Evolutionary conservation across 2,113 vertebrate species (phyloP).

Genomic region (Morone chrysops): DNA sequence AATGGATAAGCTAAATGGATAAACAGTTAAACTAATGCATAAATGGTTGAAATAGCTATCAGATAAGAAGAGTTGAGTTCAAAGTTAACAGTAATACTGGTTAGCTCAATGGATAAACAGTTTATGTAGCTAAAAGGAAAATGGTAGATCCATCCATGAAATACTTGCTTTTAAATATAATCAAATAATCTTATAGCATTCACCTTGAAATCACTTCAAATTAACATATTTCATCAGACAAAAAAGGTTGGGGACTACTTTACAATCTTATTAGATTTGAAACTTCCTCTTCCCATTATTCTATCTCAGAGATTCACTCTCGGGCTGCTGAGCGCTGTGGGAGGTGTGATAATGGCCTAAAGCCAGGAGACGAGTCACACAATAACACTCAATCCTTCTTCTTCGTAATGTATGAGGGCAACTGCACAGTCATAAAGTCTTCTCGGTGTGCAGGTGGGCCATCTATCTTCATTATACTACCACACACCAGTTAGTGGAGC

Average conservation of each 20-base stretch:
- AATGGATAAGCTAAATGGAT: no score
- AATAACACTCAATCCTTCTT: slow-evolving; percentile 21
- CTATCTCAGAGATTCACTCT: slow-evolving; percentile 13
- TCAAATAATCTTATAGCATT: background rate
- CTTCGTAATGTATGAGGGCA: slow-evolving; percentile 48
- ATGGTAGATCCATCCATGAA: no score
- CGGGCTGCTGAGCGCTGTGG: slow-evolving; percentile 16
- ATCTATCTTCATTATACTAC: slow-evolving; percentile 62
- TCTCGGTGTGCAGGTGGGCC: slow-evolving; percentile 27
- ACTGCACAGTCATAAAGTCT: slow-evolving; percentile 55
- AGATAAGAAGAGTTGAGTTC: no score
- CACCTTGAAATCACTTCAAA: background rate
- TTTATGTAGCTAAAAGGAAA: no score
- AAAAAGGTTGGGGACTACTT: background rate
- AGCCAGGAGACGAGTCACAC: slow-evolving; percentile 53
- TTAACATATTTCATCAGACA: background rate
- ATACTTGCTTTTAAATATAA: background rate
- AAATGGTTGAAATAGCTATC: no score
- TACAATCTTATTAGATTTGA: slow-evolving; percentile 18
- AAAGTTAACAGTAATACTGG: no score
- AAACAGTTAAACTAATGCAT: no score
- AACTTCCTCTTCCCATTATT: background rate
- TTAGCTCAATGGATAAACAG: no score
- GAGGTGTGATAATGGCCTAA: slow-evolving; percentile 49
- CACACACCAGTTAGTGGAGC: slow-evolving; percentile 15